Evolutionary conservation across 2,888 invertebrate genomes (phyloP).

Genomic region (Harpalus rubripes): DNA sequence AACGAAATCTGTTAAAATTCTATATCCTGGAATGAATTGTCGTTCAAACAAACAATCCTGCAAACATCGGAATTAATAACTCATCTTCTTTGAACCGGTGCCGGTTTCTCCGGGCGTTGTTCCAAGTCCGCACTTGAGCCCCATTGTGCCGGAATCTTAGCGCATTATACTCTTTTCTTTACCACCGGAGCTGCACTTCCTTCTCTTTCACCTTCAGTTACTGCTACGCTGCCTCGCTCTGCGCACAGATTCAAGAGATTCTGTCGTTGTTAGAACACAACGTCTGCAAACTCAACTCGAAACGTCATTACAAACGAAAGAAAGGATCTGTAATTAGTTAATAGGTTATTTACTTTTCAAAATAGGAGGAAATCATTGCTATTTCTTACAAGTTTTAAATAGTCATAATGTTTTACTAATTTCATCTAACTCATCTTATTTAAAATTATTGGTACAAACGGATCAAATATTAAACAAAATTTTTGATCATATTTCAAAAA

Average conservation of each 20-base stretch:
- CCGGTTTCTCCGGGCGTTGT: conserved; percentile 21
- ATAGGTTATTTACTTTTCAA: not conserved
- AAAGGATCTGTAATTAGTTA: not conserved
- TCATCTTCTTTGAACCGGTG: not conserved
- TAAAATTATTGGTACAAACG: too few species aligned
- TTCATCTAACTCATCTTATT: too few species aligned
- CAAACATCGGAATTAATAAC: conserved; percentile 2
- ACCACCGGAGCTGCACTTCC: conserved; percentile 44
- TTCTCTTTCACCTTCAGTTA: conserved; percentile 48
- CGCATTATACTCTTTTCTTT: conserved; percentile 62
- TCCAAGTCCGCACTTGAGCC: conserved; percentile 38
- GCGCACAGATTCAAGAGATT: too few species aligned
- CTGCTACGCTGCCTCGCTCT: not conserved
- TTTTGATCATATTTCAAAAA: too few species aligned
- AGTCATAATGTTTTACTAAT: too few species aligned
- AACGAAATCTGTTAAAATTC: too few species aligned
- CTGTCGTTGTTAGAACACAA: not conserved
- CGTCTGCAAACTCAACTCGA: not conserved
- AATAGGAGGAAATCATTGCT: too few species aligned
- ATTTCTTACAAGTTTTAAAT: too few species aligned
- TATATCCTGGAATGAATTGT: not conserved
- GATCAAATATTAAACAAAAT: too few species aligned
- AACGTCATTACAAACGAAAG: not conserved
- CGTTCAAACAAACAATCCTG: not conserved
- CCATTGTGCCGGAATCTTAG: conserved; percentile 53